Evolutionary conservation across 2,888 invertebrate genomes (phyloP), one percentile per base, ranked within the genome.

Genomic region (Drosophila suboccidentalis): DNA sequence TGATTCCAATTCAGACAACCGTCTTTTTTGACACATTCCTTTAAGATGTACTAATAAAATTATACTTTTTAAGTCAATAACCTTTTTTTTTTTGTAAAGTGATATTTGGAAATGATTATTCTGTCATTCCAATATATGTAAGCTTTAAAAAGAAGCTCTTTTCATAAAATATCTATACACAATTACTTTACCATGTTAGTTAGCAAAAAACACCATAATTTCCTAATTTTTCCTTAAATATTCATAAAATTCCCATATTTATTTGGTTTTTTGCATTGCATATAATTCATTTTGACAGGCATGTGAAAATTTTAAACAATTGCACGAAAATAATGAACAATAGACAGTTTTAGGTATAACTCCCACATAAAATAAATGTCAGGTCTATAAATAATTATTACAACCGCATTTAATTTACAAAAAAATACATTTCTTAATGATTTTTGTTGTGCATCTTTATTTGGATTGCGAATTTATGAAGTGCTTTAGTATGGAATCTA

Each of bases 221-320:
- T 51, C 19, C 32, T 38, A 64, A 46, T 64, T 64, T 51, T 5
- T n/a, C 10, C 22, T 36, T 17, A 9, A 39, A 47, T 47, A 47
- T 55, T 32, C 38, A 44, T 32, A 55, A 67, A 57, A 10, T 67
- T 75, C 74, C 51, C 78, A 75, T 78, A 72, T 62, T 66, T 72
- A 72, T 75, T 36, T 36, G 32, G 55, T 13, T 57, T 15, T 60
- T 58, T 26, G 64, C 67, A 59, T 71, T 63, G 70, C 80, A 50
- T 58, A 57, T 67, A 64, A 71, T 75, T 84, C 61, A 78, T 41
- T 71, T 75, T 67, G 76, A 87, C 55, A 73, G 86, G 73, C 82
- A 75, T 82, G 82, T 60, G 82, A 82, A 87, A 58, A 66, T 53
- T 17, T 46, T 26, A 32, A 34, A 79, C 88, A 85, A 85, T 85